Conservation (phyloP, 2,113 vertebrate genomes). For the Mola mola region DNA sequence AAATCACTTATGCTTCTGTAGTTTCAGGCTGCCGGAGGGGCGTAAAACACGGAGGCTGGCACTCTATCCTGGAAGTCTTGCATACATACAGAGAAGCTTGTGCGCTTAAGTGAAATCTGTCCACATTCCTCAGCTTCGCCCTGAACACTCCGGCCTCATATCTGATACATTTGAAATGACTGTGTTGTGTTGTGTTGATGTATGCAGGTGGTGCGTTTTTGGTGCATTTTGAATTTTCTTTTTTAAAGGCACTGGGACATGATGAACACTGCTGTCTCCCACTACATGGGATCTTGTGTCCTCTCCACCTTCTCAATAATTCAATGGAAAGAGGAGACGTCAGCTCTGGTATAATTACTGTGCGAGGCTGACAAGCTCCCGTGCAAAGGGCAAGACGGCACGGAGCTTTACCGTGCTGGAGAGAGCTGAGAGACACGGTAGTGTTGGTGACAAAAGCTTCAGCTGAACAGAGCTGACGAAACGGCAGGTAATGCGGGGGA, state of each 20-base stretch:
- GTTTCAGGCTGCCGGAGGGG: conserved; percentile 15
- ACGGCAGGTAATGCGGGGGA: conserved; percentile 48
- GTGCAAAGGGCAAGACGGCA: conserved; percentile 70
- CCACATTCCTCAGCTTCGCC: not conserved
- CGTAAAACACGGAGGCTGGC: conserved; percentile 16
- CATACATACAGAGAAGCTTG: conserved; percentile 14
- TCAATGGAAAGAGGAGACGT: conserved; percentile 75
- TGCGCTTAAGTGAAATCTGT: not conserved
- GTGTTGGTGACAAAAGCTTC: conserved; percentile 27
- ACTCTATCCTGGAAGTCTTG: not conserved
- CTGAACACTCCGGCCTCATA: too few species aligned
- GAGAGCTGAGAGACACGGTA: conserved; percentile 35
- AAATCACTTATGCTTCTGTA: conserved; percentile 11
- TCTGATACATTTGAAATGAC: too few species aligned
- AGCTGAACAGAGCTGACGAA: conserved; percentile 53
- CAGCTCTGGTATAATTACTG: conserved; percentile 76
- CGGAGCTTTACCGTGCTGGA: conserved; percentile 42
- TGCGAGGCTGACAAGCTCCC: conserved; percentile 71
- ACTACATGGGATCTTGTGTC: conserved; percentile 65
- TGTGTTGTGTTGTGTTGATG: too few species aligned
- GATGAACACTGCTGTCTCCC: conserved; percentile 36
- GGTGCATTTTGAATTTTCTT: conserved; percentile 38
- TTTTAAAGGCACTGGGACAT: conserved; percentile 22
- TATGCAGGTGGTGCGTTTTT: conserved; percentile 12
- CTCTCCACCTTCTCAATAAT: conserved; percentile 74